Conservation (phyloP, 2,888 invertebrate genomes). For the Cephus rjabovi region DNA sequence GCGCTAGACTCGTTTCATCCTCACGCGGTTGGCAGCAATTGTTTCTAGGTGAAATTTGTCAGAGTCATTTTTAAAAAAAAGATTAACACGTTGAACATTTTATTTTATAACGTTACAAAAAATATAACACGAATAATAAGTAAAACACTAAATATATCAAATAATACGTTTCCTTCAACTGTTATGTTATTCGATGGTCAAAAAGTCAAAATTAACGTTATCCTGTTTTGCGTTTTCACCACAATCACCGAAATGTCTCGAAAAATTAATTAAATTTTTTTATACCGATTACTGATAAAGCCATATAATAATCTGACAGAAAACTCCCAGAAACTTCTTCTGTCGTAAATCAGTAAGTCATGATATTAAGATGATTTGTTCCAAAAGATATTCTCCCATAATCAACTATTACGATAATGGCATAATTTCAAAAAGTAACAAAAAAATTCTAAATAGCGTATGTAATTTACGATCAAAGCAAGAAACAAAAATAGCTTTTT, state of each 20-base stretch:
- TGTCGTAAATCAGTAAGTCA: not conserved
- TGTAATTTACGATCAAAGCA: too few relatives aligned
- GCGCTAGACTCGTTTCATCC: conserved; percentile 27
- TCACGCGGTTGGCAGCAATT: conserved; percentile 1
- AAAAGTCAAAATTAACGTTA: too few relatives aligned
- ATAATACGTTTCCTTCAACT: not conserved
- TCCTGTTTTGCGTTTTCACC: too few relatives aligned
- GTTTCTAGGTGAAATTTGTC: conserved; percentile 1
- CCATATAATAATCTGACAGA: not conserved
- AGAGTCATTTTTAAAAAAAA: not conserved
- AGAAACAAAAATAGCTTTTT: not conserved
- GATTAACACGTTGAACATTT: not conserved
- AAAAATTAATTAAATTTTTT: too few relatives aligned
- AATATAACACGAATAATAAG: not conserved
- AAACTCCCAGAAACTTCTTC: not conserved
- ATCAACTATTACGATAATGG: not conserved
- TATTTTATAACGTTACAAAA: not conserved
- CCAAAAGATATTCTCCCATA: not conserved
- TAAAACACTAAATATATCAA: not conserved
- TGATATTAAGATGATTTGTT: not conserved
- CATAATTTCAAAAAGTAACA: not conserved
- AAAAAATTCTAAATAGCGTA: too few relatives aligned
- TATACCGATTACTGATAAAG: not conserved
- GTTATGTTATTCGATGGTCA: too few relatives aligned
- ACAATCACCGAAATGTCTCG: too few relatives aligned